A percentile compares a stretch with the other conserved stretches of the same genome.
Conservation (phyloP, 1,140 invertebrate species). For the Homarus americanus region DNA sequence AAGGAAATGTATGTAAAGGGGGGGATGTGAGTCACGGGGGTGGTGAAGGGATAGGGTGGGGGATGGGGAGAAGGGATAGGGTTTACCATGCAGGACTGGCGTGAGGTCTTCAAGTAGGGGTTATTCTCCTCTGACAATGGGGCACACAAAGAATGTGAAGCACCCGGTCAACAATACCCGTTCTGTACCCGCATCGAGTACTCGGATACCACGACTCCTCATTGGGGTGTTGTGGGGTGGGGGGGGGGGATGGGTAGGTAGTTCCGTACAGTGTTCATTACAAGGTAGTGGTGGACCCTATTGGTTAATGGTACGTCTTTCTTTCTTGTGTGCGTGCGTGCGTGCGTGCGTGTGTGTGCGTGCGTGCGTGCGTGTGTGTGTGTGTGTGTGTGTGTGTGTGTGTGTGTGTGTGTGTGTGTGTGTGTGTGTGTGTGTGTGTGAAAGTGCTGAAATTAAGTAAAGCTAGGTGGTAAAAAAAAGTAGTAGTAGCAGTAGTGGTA, state of each 20-base stretch:
- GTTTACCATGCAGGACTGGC: not conserved
- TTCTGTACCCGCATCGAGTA: conserved; percentile 56
- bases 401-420: too few species aligned
- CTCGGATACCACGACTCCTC: conserved; percentile 35
- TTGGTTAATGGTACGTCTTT: not conserved
- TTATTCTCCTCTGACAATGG: conserved; percentile 14
- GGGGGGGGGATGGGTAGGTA: not conserved
- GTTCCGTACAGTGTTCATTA: not conserved
- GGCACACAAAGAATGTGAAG: conserved; percentile 56
- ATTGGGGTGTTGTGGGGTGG: not conserved
- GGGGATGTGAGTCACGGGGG: not conserved
- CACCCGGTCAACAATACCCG: conserved; percentile 44
- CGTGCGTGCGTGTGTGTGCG: conserved; percentile 8
- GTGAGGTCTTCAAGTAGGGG: conserved; percentile 24
- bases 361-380: conserved; percentile 5
- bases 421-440: too few species aligned
- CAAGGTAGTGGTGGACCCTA: not conserved
- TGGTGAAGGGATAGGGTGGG: not conserved
- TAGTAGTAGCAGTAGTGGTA: not conserved
- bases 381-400: too few species aligned
- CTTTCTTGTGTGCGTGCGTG: not conserved
- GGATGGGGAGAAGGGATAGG: not conserved
- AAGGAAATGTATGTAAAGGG: not conserved
- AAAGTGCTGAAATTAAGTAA: too few species aligned
- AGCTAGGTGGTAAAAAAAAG: too few species aligned